Evolutionary conservation across 2,113 vertebrate genomes (phyloP), one percentile per base, ranked within the genome.

Genomic region (Empidonax traillii): DNA sequence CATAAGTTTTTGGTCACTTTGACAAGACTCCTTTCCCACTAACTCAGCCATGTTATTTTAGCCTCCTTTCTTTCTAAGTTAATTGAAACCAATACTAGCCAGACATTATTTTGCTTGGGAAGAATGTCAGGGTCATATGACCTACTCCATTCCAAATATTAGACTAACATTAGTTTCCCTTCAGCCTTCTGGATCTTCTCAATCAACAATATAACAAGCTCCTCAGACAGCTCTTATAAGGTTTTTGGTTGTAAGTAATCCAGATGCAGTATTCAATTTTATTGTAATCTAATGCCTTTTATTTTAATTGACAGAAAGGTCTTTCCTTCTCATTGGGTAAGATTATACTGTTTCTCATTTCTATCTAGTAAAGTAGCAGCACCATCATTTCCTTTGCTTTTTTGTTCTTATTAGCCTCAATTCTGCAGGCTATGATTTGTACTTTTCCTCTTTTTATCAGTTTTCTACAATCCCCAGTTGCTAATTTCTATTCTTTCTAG

Each of bases 1-100:
- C 71, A 56, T 43, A 61, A 72, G n/a, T 31, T 82, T 85, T 61
- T 21, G 85, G 47, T 85, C 30, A 49, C 35, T 79, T 85, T 93
- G 89, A 95, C 77, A 95, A 76, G 69, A 82, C 23, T 78, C 61
- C 23, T 85, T 86, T 75, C 20, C 80, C 68, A 27, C 47, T 87
- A 85, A 87, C 66, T 22, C 86, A 76, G 19, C 10, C 37, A 91
- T 97, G 84, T 97, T 97, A 89, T 95, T 96, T 91, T 68, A 94
- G 52, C 58, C 84, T 93, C 93, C 94, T 90, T 79, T 72, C 76
- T 59, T 93, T 77, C 93, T 30, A 56, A 94, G 37, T 53, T 79
- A 91, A 94, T 75, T 91, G 87, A 92, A 96, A 93, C 52, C 37
- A 91, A 78, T 76, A 74, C 58, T 72, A 89, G 24, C 27, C 39